phyloP scores from a whole-genome alignment of 2,113 vertebrate genomes.

The Aptenodytes patagonicus region DNA sequence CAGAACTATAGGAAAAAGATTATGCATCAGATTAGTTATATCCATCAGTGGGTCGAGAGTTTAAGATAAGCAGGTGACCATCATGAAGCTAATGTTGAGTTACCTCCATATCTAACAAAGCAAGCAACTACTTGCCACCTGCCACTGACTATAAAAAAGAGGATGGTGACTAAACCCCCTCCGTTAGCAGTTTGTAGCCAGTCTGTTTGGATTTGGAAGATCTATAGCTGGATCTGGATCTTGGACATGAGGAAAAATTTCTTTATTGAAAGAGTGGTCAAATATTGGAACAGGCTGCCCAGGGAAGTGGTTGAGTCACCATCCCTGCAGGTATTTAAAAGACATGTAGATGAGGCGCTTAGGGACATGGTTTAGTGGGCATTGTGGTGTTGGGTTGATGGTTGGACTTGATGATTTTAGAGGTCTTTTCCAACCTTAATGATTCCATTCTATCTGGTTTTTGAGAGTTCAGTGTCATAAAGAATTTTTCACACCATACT shows the following conservation, averaged over 20 bases:
- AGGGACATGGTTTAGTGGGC: no score
- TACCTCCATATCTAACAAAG: neutral
- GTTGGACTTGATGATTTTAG: no score
- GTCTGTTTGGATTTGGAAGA: neutral
- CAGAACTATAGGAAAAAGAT: neutral
- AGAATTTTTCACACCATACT: neutral
- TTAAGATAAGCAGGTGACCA: neutral
- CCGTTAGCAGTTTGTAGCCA: neutral
- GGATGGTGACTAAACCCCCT: fast-evolving
- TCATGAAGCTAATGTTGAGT: neutral
- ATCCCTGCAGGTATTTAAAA: no score
- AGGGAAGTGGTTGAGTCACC: no score
- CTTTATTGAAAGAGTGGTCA: no score
- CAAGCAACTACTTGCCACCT: neutral
- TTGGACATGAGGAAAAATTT: no score
- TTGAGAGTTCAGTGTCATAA: neutral
- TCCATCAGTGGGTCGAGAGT: neutral
- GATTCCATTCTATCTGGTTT: neutral
- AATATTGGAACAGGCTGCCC: no score
- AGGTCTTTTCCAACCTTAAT: no score
- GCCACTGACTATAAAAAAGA: neutral
- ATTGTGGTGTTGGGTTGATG: no score
- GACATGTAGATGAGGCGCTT: no score
- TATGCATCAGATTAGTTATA: neutral
- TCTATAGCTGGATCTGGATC: neutral